Evolutionary conservation across 2,113 vertebrate species (phyloP), one percentile per base, ranked within the genome.

Genomic region (Oplegnathus fasciatus): DNA sequence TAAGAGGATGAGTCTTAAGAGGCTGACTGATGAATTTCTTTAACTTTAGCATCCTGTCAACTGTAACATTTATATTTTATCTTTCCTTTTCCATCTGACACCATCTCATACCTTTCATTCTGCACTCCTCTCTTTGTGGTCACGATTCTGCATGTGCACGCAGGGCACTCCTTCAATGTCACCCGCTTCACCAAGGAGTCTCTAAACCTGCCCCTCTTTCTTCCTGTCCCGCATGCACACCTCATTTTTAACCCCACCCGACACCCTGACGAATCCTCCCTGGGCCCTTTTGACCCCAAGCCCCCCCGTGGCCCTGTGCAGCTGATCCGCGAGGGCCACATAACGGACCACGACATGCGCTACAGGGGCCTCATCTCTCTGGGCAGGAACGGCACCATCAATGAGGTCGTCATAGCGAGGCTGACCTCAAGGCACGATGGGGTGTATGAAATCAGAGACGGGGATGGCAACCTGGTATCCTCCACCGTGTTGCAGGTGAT

Each of bases 381-480:
- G 28, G 89, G 77, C 30, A 85, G 87, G 24, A 93, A 93, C 1
- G 90, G 92, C 46, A 83, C 77, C 26, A 20, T 80, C 24, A 61
- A 84, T 0, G 90, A 94, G 64, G 89, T 95, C 1, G 54, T 93
- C 62, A 92, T 95, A 17, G 40, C n/a, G 0, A 84, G 91, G 37
- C 85, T 95, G 72, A 93, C 80, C 5, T 66, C 87, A 37, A 88
- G 82, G 62, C 93, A 95, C 4, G 86, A 86, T n/a, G 95, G 95
- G 26, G 13, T 92, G n/a, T 95, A 95, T 79, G 94, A 95, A 78
- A 75, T 95, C 75, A 91, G 76, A 88, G 95, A 95, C 44, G 30
- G 42, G 9, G 46, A 90, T 20, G 93, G 93, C 14, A 95, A 95
- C 87, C 86, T 95, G 50, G 95, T 95, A 9, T 95, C 95, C 6